Conservation (phyloP, 2,113 vertebrate genomes). For the Illadopsis cleaveri region DNA sequence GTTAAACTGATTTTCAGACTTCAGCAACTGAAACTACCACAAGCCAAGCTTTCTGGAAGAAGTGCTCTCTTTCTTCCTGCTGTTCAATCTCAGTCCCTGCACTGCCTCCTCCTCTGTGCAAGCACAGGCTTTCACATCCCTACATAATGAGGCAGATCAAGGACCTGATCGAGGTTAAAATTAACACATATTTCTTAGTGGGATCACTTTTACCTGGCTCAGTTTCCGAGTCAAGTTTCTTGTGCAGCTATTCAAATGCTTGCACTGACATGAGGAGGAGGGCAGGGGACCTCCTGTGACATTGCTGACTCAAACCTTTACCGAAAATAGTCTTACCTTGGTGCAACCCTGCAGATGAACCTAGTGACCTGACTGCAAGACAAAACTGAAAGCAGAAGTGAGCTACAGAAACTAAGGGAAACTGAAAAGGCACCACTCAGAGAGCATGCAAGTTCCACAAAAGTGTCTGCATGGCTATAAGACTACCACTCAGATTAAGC, state of each 20-base stretch:
- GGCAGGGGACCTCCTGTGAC: neutral
- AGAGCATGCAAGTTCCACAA: neutral
- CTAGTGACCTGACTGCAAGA: neutral
- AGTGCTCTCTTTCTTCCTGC: neutral
- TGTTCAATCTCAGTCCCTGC: neutral
- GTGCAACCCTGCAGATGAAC: neutral
- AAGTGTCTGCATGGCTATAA: neutral
- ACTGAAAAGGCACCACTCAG: neutral
- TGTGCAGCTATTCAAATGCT: neutral
- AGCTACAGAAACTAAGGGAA: neutral
- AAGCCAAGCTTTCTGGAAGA: neutral
- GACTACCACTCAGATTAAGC: neutral
- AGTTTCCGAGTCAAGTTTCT: neutral
- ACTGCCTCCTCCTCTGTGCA: neutral
- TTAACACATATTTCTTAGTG: neutral
- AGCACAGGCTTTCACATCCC: neutral
- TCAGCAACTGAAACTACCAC: neutral
- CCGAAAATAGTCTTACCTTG: neutral
- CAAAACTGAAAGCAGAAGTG: constrained; percentile 9
- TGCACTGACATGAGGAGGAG: neutral
- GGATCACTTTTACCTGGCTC: neutral
- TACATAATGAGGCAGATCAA: neutral
- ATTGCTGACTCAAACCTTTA: neutral
- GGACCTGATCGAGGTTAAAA: neutral
- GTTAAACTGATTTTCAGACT: neutral